Conservation (phyloP, 2,888 invertebrate species). For the Nineta flava region DNA sequence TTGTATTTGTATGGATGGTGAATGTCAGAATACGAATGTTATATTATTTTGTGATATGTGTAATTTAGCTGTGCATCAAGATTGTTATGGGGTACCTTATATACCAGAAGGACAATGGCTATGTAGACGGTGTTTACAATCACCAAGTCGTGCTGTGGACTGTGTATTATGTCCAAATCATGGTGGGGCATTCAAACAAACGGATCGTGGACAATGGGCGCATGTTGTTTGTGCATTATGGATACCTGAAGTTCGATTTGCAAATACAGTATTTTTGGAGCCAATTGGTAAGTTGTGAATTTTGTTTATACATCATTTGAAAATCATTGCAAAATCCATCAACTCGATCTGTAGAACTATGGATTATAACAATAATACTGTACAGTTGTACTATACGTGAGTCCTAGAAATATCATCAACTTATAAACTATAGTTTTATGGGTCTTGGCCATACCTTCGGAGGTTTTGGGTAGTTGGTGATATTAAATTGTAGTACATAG, state of each 20-base stretch:
- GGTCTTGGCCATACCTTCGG: too few species aligned
- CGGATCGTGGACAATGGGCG: constrained; percentile 90
- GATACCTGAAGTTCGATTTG: constrained; percentile 97
- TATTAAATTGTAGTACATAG: too few species aligned
- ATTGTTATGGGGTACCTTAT: constrained; percentile 81
- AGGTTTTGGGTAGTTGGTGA: too few species aligned
- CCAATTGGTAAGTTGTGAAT: constrained; percentile 63
- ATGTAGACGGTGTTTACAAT: constrained; percentile 88
- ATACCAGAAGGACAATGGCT: constrained; percentile 71
- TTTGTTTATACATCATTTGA: too few species aligned
- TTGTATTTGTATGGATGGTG: constrained; percentile 97
- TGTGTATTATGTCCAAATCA: constrained; percentile 97
- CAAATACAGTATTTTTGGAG: constrained; percentile 94
- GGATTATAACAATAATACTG: too few species aligned
- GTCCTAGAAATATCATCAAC: too few species aligned
- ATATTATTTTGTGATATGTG: constrained; percentile 99
- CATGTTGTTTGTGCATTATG: constrained; percentile 98
- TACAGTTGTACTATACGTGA: too few species aligned
- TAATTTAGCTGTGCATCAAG: constrained; percentile 96
- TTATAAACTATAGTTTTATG: too few species aligned
- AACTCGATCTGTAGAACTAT: too few species aligned
- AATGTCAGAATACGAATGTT: constrained; percentile 96
- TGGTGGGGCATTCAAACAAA: constrained; percentile 97
- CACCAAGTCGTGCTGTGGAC: constrained; percentile 88
- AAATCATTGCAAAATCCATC: too few species aligned